Conservation (phyloP, 1,140 invertebrate genomes). For the Eupristina koningsbergeri region DNA sequence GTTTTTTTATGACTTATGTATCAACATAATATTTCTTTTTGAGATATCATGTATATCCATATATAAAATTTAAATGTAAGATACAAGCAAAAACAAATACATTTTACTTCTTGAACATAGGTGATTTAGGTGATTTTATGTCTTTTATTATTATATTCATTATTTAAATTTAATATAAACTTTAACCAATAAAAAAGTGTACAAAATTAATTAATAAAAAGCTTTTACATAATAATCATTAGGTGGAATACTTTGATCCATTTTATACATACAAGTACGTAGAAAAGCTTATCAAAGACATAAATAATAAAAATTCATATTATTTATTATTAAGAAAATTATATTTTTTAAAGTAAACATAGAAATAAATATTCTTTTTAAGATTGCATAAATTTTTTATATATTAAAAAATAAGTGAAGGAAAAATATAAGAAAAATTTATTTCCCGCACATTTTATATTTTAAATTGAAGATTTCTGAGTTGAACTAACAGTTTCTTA, state of each 20-base stretch:
- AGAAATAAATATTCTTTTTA: background rate
- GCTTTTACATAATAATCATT: background rate
- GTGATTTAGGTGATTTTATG: no score
- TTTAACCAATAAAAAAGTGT: background rate
- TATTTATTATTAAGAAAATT: background rate
- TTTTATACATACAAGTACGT: background rate
- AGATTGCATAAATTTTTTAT: background rate
- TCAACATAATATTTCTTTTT: background rate
- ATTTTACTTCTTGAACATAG: background rate
- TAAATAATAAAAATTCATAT: background rate
- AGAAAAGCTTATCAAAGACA: background rate
- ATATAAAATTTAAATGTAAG: background rate
- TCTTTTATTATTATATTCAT: no score
- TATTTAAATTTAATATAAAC: background rate
- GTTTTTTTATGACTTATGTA: background rate
- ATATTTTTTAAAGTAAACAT: background rate
- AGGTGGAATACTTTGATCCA: background rate
- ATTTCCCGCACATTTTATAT: no score
- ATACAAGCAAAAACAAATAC: background rate
- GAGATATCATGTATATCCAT: background rate
- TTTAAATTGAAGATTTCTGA: background rate
- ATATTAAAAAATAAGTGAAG: background rate
- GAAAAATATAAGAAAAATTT: background rate
- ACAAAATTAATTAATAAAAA: background rate
- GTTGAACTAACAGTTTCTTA: background rate